These are phyloP conservation scores for Tubulanus polymorphus DNA, from an alignment of 2,888 invertebrate species.

Conservation along the genomic window DNA sequence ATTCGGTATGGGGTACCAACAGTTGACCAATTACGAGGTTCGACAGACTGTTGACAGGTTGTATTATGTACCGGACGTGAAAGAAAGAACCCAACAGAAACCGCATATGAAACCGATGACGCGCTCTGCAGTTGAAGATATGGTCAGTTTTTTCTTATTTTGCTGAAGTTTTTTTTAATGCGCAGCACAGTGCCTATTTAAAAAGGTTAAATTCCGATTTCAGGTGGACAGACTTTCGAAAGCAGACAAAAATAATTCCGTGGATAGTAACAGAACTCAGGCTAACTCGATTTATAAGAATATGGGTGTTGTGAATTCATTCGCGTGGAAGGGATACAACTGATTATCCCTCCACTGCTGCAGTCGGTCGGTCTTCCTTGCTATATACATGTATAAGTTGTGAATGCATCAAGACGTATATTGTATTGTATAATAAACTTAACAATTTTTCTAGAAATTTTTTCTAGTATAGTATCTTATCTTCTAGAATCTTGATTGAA, in stretches of 20 bases:
- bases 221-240: constrained; percentile 26
- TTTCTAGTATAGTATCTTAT: too few species aligned
- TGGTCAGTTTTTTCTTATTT: constrained; percentile 22
- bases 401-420: too few species aligned
- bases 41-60: constrained; percentile 43
- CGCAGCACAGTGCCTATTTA: too few species aligned
- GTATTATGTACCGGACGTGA: constrained; percentile 24
- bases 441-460: too few species aligned
- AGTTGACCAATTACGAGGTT: constrained; percentile 47
- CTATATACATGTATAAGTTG: too few species aligned
- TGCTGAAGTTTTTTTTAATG: not conserved
- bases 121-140: constrained; percentile 26
- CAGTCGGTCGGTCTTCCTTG: too few species aligned
- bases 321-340: constrained; percentile 48
- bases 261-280: constrained; percentile 40
- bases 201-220: too few species aligned
- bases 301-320: constrained; percentile 45
- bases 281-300: constrained; percentile 31
- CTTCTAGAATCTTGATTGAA: too few species aligned
- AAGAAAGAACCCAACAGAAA: constrained; percentile 20
- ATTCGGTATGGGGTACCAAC: constrained; percentile 48
- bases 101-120: constrained; percentile 22
- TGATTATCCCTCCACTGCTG: too few species aligned
- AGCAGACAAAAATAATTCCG: constrained; percentile 21
- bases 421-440: too few species aligned